Conservation (phyloP, 2,113 vertebrate species). For the Cricetomys ansorgei region DNA sequence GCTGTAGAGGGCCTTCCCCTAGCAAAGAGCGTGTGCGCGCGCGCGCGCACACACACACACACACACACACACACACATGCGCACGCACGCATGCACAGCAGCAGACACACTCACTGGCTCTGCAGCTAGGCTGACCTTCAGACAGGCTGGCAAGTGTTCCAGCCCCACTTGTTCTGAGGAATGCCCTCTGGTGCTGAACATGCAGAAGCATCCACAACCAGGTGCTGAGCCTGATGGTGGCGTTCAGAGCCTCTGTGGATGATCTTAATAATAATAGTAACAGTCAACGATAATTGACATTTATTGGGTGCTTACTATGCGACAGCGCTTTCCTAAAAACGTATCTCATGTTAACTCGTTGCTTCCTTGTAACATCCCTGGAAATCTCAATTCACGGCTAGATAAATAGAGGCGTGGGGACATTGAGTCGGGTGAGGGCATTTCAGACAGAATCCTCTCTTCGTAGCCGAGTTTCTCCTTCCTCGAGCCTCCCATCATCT, state of each 20-base stretch:
- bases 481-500: neutral
- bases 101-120: neutral
- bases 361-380: neutral
- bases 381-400: neutral
- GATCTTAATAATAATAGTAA: neutral
- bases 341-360: neutral
- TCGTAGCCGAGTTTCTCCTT: neutral
- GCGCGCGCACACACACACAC: fast-evolving
- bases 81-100: neutral
- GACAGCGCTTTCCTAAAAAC: neutral
- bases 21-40: neutral
- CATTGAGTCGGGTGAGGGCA: neutral
- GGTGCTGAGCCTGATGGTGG: neutral
- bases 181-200: neutral
- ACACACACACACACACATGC: neutral
- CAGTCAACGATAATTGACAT: neutral
- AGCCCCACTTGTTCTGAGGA: neutral
- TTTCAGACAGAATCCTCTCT: neutral
- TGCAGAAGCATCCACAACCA: neutral
- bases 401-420: neutral
- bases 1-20: neutral
- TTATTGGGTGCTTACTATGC: neutral
- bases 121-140: conserved; percentile 2
- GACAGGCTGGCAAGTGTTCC: neutral
- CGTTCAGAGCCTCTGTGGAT: neutral